phyloP scores from a whole-genome alignment of 2,113 vertebrate genomes.

The Brevimyrus niger region DNA sequence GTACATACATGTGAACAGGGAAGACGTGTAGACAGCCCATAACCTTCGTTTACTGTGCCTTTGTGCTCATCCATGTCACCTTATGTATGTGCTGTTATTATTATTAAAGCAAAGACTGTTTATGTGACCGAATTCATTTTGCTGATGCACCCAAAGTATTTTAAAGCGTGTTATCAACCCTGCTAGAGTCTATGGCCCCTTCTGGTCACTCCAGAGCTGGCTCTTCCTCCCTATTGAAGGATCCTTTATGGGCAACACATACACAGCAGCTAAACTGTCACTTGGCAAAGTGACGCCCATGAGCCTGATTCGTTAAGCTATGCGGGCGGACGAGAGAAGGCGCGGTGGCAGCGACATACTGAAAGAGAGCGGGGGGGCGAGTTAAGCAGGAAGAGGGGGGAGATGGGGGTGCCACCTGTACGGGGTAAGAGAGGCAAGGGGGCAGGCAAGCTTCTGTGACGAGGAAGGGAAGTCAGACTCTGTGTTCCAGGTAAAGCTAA shows the following conservation, averaged over 20 bases:
- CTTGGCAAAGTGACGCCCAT: not conserved
- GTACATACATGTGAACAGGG: not conserved
- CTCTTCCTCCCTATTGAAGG: not conserved
- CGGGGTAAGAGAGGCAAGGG: not conserved
- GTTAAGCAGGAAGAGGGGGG: not conserved
- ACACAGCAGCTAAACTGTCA: not conserved
- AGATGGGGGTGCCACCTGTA: not conserved
- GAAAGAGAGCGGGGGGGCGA: not conserved
- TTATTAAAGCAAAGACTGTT: not conserved
- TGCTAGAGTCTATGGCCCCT: not conserved
- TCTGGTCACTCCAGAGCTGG: not conserved
- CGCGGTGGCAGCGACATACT: not conserved
- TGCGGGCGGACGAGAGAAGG: not conserved
- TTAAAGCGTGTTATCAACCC: not conserved
- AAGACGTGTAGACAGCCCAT: not conserved
- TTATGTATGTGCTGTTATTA: not conserved
- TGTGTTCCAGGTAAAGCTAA: not conserved
- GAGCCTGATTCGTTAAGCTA: not conserved
- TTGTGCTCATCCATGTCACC: not conserved
- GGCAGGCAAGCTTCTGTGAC: not conserved
- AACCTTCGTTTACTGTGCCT: not conserved
- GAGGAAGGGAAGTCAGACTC: not conserved
- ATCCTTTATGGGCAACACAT: not conserved
- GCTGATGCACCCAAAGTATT: not conserved
- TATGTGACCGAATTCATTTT: not conserved